phyloP scores from a whole-genome alignment of 2,113 vertebrate species.

The Odobenus rosmarus region DNA sequence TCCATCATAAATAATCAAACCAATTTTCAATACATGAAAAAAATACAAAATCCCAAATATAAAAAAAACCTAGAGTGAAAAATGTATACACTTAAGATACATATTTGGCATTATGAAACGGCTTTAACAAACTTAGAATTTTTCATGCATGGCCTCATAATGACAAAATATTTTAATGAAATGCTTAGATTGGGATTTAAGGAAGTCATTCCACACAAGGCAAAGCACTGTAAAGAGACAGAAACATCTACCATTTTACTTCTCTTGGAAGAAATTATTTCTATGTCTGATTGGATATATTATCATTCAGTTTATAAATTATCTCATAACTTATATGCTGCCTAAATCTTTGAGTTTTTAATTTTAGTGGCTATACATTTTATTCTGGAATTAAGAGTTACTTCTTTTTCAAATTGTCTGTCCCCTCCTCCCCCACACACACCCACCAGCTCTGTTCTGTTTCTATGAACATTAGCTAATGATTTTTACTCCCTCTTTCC shows the following conservation, averaged over 20 bases:
- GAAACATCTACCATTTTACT: background rate
- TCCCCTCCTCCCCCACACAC: background rate
- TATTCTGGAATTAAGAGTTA: background rate
- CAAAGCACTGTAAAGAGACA: background rate
- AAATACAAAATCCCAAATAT: background rate
- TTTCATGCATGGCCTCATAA: background rate
- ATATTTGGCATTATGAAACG: background rate
- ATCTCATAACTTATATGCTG: background rate
- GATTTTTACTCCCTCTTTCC: background rate
- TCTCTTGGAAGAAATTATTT: conserved; percentile 33
- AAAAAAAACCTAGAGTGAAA: background rate
- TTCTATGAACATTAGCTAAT: background rate
- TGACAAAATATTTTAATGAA: conserved; percentile 21
- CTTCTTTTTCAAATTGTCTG: background rate
- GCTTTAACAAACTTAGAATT: background rate
- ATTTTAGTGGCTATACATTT: background rate
- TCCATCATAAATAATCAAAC: background rate
- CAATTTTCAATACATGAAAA: background rate
- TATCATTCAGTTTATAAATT: background rate
- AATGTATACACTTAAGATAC: background rate
- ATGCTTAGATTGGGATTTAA: background rate
- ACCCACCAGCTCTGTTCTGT: background rate
- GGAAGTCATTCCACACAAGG: background rate
- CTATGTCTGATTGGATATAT: background rate
- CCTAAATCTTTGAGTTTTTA: background rate